Conservation (phyloP, 2,113 vertebrate genomes). For the Anser cygnoides region DNA sequence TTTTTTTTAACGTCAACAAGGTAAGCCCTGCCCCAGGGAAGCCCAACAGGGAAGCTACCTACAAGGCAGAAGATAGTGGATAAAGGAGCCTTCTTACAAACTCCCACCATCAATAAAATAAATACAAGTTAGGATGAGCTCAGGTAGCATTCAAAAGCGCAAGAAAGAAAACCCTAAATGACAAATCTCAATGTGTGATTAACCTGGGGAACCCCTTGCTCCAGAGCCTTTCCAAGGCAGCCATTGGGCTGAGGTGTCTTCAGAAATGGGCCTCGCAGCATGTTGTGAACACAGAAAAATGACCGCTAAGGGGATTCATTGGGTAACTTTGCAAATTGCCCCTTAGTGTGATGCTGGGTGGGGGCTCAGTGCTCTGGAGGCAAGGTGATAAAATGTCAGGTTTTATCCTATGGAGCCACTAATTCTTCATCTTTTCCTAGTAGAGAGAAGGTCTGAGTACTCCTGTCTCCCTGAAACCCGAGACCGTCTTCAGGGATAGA, state of each 20-base stretch:
- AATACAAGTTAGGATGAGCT: background rate
- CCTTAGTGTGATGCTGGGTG: background rate
- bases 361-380: background rate
- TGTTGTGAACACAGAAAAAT: background rate
- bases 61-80: background rate
- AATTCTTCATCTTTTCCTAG: background rate
- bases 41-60: background rate
- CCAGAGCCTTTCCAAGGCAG: background rate
- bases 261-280: rapidly evolving
- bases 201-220: background rate
- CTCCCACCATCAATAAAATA: background rate
- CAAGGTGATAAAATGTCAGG: background rate
- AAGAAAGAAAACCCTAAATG: background rate
- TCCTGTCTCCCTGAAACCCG: slow-evolving; percentile 24
- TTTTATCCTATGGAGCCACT: background rate
- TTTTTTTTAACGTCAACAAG: background rate
- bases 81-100: background rate
- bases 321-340: background rate
- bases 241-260: background rate
- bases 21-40: background rate
- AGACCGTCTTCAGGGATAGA: background rate
- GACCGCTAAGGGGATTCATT: background rate
- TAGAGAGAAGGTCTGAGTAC: background rate
- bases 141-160: background rate
- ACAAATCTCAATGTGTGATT: background rate